These are phyloP conservation scores for Narcine bancroftii DNA, from an alignment of 2,113 vertebrate genomes.

Conservation along the genomic window DNA sequence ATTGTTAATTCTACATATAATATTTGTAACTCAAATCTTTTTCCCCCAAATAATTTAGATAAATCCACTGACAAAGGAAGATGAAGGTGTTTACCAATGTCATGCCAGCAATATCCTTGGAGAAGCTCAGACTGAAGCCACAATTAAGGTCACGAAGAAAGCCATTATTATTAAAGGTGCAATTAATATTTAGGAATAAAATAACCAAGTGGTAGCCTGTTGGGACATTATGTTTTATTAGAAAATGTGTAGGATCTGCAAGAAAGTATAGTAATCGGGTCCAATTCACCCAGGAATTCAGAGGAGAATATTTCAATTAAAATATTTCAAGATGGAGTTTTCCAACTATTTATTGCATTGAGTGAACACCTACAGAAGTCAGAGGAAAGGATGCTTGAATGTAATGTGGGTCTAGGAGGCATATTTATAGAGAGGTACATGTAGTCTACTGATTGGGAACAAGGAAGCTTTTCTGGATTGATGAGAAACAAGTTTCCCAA, in stretches of 20 bases:
- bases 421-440: neutral
- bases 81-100: constrained; percentile 55
- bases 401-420: neutral
- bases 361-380: neutral
- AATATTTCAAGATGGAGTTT: neutral
- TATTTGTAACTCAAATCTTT: neutral
- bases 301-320: neutral
- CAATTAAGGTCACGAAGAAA: constrained; percentile 46
- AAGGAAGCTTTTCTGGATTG: neutral
- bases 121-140: constrained; percentile 47
- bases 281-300: neutral
- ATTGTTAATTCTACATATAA: neutral
- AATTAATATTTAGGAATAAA: neutral
- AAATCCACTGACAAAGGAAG: constrained; percentile 54
- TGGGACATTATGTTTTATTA: neutral
- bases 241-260: neutral
- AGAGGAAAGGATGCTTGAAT: neutral
- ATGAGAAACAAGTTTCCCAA: neutral
- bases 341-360: neutral
- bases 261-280: neutral
- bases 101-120: constrained; percentile 50
- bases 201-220: neutral
- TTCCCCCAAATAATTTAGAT: constrained; percentile 45
- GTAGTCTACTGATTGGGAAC: neutral
- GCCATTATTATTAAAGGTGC: neutral